Evolutionary conservation across 2,113 vertebrate species (phyloP).

Genomic region (Climacteris rufus): DNA sequence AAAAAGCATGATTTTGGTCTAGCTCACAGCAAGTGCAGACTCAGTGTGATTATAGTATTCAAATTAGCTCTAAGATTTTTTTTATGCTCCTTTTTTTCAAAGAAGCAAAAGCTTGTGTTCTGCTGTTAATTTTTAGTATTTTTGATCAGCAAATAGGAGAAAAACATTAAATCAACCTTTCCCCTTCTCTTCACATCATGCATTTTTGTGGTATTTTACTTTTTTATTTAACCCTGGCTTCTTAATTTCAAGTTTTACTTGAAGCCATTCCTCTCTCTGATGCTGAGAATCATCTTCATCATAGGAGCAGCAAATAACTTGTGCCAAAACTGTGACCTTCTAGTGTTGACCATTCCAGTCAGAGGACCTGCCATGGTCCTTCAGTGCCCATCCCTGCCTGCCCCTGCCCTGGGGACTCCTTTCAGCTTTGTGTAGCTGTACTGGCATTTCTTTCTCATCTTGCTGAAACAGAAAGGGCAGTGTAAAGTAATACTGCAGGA

Average conservation of each 20-base stretch:
- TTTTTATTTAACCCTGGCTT: neutral
- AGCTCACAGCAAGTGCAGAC: neutral
- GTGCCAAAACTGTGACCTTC: constrained; percentile 26
- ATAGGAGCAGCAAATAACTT: neutral
- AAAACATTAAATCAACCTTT: neutral
- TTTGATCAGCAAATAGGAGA: neutral
- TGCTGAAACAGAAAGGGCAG: neutral
- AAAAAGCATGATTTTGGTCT: neutral
- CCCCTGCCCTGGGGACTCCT: neutral
- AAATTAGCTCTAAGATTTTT: neutral
- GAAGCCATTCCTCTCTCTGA: neutral
- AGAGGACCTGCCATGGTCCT: neutral
- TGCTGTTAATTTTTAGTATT: neutral
- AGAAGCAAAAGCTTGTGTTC: neutral
- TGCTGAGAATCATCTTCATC: neutral
- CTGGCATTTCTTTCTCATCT: neutral
- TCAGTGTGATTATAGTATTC: neutral
- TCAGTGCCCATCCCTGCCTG: neutral
- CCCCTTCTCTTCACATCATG: neutral
- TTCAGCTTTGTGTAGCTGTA: neutral
- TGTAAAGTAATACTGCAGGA: neutral
- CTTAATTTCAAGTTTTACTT: neutral
- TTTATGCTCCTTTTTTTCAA: neutral
- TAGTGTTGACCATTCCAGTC: neutral
- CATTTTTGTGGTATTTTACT: neutral